Base-by-base conservation (phyloP, 2,113 vertebrate genomes). In the Pholis gunnellus region DNA sequence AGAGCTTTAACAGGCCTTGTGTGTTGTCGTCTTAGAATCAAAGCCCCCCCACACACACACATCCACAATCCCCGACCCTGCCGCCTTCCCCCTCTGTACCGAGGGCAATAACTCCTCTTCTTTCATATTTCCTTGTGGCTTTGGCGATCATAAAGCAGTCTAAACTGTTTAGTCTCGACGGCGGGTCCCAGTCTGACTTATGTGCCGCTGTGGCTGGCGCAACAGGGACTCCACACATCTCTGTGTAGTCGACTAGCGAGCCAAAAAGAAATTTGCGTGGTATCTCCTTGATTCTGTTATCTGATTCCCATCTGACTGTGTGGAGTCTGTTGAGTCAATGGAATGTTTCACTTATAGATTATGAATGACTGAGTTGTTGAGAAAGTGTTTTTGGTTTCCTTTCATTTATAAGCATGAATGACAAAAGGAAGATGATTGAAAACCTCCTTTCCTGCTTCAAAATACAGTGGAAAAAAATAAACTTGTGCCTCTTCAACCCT, bases 101-200 rank as follows among this genome's bases (percentile, higher is more conserved):
- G 18, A 79, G 80, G 54, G 84, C 87, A 89, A 91, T 92, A 84
- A 92, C 86, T 93, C 88, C 83, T 89, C 84, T 77, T 71, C 88
- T 93, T 93, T 92, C 89, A 94, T 93, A 93, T 93, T 94, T 93
- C 84, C 83, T 85, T 85, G 90, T 17, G 84, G 92, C 86, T 92
- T 92, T 88, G 90, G 88, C 81, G 54, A 86, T 85, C 87, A 87
- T 91, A 83, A 84, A 85, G 83, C 87, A 94, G 86, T 93, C 89
- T 93, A 92, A 95, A 94, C 83, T 91, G 95, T 94, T 95, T 95
- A 95, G 93, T 94, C 93, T 95, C 73, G 57, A 88, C 74, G 74
- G 89, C 86, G 69, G 90, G 91, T 89, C 87, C 46, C 13, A 36
- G 79, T 88, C 80, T 92, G 89, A 92, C 82, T 90, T 82, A 89